Percentiles rank a stretch among this genome's conserved stretches.
These are phyloP conservation scores for Heterocephalus glaber DNA, from an alignment of 2,113 vertebrate species.

Conservation along the genomic window DNA sequence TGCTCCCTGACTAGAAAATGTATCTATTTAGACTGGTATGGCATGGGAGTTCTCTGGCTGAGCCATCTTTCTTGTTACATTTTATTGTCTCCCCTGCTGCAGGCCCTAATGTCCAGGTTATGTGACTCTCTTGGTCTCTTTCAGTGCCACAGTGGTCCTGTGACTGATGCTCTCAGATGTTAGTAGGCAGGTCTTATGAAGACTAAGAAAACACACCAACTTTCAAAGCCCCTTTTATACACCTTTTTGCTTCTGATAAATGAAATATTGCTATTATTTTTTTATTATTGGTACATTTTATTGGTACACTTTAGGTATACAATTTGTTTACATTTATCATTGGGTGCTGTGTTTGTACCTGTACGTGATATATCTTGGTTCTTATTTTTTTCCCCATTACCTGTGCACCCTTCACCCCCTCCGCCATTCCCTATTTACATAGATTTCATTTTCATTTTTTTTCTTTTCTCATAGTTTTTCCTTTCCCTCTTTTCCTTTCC, in stretches of 20 bases:
- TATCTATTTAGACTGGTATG: not conserved
- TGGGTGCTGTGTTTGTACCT: too few species aligned
- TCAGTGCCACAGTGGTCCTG: not conserved
- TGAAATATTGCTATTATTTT: not conserved
- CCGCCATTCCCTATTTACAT: too few species aligned
- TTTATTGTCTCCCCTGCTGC: not conserved
- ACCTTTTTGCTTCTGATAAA: not conserved
- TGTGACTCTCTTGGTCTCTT: not conserved
- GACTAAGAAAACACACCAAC: not conserved
- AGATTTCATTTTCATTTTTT: too few species aligned
- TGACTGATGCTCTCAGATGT: not conserved
- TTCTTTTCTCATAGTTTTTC: too few species aligned
- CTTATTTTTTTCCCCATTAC: too few species aligned
- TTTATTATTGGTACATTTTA: too few species aligned
- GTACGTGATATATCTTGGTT: too few species aligned
- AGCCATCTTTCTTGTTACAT: not conserved
- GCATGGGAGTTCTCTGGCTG: not conserved
- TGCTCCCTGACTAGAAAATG: not conserved
- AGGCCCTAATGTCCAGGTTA: not conserved
- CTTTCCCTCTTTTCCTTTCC: too few species aligned
- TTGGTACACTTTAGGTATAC: too few species aligned
- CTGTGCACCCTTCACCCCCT: too few species aligned
- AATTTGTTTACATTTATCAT: too few species aligned
- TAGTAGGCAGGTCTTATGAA: not conserved
- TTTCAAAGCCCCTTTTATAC: not conserved